phyloP scores from a whole-genome alignment of 2,888 invertebrate species.

The Hoplodrina blanda region DNA sequence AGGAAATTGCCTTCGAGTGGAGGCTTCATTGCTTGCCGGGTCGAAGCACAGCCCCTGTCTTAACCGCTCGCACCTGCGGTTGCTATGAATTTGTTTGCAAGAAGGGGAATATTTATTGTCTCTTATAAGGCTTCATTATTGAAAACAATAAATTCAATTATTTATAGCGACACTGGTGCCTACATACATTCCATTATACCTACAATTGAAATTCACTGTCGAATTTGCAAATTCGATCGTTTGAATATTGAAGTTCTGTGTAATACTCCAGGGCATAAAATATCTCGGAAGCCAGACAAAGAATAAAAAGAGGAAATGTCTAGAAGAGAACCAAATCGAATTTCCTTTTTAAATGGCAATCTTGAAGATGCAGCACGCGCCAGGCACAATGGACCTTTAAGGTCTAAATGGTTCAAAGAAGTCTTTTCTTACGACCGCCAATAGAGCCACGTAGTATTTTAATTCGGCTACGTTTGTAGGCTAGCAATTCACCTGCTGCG shows the following conservation, averaged over 20 bases:
- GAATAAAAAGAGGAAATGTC: conserved; percentile 36
- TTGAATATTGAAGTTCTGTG: conserved; percentile 33
- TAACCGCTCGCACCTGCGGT: conserved; percentile 69
- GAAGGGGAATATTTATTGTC: conserved; percentile 45
- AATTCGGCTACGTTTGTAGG: conserved; percentile 28
- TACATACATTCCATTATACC: not conserved
- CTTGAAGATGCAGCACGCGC: conserved; percentile 53
- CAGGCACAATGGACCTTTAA: conserved; percentile 42
- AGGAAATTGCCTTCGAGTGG: conserved; percentile 70
- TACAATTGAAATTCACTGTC: conserved; percentile 30
- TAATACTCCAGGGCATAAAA: conserved; percentile 17
- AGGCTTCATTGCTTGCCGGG: conserved; percentile 62
- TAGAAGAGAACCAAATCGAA: conserved; percentile 39
- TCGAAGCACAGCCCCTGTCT: conserved; percentile 47
- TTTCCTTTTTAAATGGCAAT: conserved; percentile 54
- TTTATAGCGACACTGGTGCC: conserved; percentile 27
- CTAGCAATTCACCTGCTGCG: conserved; percentile 13
- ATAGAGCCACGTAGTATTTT: conserved; percentile 35
- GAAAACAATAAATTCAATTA: conserved; percentile 43
- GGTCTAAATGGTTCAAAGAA: conserved; percentile 43
- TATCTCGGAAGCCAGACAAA: conserved; percentile 18
- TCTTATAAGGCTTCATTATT: conserved; percentile 47
- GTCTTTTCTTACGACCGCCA: conserved; percentile 35
- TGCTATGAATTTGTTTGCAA: conserved; percentile 50
- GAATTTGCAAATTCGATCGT: conserved; percentile 6